Percentiles rank a stretch among this genome's conserved stretches.
phyloP scores from a whole-genome alignment of 53 echinoderm and acorn worm genomes.

The Apostichopus leukothele region DNA sequence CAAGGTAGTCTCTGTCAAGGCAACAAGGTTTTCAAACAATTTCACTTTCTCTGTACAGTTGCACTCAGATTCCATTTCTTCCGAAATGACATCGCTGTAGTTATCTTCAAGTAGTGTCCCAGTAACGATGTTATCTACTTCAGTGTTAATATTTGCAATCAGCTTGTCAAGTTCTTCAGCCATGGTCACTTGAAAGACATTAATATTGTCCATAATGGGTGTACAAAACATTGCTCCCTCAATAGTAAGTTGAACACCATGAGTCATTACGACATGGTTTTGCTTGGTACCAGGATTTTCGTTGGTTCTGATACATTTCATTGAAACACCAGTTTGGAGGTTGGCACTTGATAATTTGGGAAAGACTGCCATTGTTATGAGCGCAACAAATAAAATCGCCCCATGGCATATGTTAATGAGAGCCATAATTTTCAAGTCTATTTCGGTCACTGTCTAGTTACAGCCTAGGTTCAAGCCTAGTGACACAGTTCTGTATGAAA shows the following conservation, averaged over 20 bases:
- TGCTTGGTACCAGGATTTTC: neutral
- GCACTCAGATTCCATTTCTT: neutral
- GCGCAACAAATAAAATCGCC: too few species aligned
- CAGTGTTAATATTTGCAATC: neutral
- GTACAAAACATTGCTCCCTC: constrained; percentile 19
- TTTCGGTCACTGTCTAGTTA: too few species aligned
- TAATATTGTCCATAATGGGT: neutral
- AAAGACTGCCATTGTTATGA: neutral
- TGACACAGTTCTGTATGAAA: too few species aligned
- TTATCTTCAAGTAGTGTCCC: neutral
- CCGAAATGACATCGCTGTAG: neutral
- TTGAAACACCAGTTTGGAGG: constrained; percentile 8
- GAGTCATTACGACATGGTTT: neutral
- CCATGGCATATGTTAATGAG: too few species aligned
- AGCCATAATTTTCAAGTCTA: too few species aligned
- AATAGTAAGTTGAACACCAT: constrained; percentile 10
- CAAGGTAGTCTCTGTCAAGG: constrained; percentile 18
- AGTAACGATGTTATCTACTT: neutral
- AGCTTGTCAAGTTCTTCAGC: neutral
- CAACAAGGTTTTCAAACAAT: constrained; percentile 27
- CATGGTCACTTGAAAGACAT: neutral
- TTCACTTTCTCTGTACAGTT: constrained; percentile 15
- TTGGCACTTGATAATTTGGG: neutral
- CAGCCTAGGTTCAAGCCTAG: too few species aligned
- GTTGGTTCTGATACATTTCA: constrained; percentile 12